Evolutionary conservation across 2,797 vertebrate species (phyloP).

Genomic region (Acanthis flammea): DNA sequence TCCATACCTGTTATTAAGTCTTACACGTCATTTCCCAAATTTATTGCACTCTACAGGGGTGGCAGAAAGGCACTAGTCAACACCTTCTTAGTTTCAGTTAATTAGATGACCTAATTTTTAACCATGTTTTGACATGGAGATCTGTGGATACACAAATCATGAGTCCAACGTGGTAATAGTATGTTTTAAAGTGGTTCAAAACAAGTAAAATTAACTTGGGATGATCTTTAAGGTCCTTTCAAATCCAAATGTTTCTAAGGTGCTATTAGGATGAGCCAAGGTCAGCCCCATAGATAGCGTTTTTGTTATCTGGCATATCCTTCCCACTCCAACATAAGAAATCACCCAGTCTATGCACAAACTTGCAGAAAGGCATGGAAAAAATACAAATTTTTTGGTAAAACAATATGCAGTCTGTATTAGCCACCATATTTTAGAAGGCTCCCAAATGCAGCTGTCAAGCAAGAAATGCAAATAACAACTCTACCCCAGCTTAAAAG

Average conservation of each 20-base stretch:
- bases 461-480: conserved; percentile 7
- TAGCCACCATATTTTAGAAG: not conserved
- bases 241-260: not conserved
- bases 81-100: not conserved
- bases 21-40: not conserved
- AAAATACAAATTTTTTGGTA: not conserved
- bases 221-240: not conserved
- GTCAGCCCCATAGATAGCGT: not conserved
- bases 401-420: not conserved
- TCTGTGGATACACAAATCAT: not conserved
- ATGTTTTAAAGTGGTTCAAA: not conserved
- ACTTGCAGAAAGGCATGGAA: not conserved
- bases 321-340: not conserved
- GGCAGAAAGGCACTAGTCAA: not conserved
- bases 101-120: not conserved
- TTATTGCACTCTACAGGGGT: not conserved
- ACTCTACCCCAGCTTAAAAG: not conserved
- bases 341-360: not conserved
- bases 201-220: not conserved
- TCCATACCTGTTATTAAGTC: not conserved
- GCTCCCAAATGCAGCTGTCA: not conserved
- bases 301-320: not conserved
- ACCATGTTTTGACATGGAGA: not conserved
- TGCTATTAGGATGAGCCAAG: not conserved
- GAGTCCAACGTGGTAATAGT: not conserved